Evolutionary conservation across 2,888 invertebrate species (phyloP).

Genomic region (Hyposoter dolosus): DNA sequence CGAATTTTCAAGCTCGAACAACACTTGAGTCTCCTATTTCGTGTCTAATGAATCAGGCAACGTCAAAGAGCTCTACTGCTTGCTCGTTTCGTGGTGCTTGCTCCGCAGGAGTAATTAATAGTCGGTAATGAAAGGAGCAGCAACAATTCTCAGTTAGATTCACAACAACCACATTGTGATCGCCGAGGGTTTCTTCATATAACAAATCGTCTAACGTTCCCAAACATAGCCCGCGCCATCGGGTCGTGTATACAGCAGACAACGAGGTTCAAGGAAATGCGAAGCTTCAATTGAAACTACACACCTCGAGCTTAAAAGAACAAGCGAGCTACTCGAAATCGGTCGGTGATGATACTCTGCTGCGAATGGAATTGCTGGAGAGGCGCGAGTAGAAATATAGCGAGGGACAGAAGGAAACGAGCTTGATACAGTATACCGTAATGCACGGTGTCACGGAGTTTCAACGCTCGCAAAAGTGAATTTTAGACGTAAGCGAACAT

Average conservation of each 20-base stretch:
- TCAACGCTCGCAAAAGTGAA: slow-evolving; percentile 56
- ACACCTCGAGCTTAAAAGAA: slow-evolving; percentile 28
- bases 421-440: slow-evolving; percentile 28
- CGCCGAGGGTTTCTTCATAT: slow-evolving; percentile 54
- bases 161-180: slow-evolving; percentile 36
- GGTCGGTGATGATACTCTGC: slow-evolving; percentile 52
- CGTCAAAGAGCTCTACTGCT: neutral
- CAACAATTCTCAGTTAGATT: slow-evolving; percentile 72
- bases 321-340: slow-evolving; percentile 28
- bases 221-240: slow-evolving; percentile 46
- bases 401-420: neutral
- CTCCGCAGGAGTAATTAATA: slow-evolving; percentile 55
- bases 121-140: slow-evolving; percentile 68
- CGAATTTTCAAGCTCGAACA: neutral
- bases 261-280: slow-evolving; percentile 15
- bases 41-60: neutral
- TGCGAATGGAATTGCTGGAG: slow-evolving; percentile 16
- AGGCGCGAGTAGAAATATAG: slow-evolving; percentile 1
- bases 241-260: slow-evolving; percentile 13
- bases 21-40: neutral
- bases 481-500: slow-evolving; percentile 64
- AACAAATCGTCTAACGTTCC: slow-evolving; percentile 11
- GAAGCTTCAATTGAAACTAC: slow-evolving; percentile 39
- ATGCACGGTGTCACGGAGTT: slow-evolving; percentile 32
- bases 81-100: neutral